A percentile compares a stretch with the other conserved stretches of the same genome.
Evolutionary conservation across 2,113 vertebrate species (phyloP).

Genomic region (Isichthys henryi): DNA sequence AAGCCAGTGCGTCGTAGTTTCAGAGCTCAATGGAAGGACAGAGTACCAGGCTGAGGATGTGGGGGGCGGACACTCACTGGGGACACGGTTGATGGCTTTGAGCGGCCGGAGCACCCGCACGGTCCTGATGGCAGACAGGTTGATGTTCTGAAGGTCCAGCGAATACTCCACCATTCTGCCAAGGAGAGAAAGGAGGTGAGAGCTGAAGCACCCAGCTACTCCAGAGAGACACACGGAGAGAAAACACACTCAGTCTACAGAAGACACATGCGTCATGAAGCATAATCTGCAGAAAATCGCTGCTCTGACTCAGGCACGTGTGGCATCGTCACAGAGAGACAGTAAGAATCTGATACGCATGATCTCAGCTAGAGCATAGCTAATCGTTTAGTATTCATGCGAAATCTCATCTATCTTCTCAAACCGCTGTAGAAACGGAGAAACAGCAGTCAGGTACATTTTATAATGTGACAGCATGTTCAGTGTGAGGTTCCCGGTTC

Average conservation of each 20-base stretch:
- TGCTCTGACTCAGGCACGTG: background rate
- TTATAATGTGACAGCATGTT: background rate
- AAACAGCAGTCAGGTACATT: background rate
- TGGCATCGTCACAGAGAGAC: background rate
- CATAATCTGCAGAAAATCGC: background rate
- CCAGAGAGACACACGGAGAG: background rate
- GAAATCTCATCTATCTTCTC: background rate
- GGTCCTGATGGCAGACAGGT: conserved; percentile 92
- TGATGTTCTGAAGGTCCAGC: conserved; percentile 96
- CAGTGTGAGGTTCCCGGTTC: background rate
- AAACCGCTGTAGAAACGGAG: background rate
- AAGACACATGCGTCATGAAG: background rate
- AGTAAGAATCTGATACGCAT: background rate
- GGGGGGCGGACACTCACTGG: conserved; percentile 73
- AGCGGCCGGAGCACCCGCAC: conserved; percentile 90
- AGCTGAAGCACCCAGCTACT: background rate
- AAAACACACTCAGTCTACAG: background rate
- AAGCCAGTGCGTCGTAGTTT: background rate
- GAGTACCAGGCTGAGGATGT: background rate
- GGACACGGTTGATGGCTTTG: conserved; percentile 97
- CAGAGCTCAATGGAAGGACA: background rate
- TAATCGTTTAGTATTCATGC: background rate
- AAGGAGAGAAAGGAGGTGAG: background rate
- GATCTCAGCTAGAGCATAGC: background rate
- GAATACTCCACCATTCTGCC: conserved; percentile 95